Evolutionary conservation across 2,888 invertebrate species (phyloP).

Genomic region (Deilephila elpenor): DNA sequence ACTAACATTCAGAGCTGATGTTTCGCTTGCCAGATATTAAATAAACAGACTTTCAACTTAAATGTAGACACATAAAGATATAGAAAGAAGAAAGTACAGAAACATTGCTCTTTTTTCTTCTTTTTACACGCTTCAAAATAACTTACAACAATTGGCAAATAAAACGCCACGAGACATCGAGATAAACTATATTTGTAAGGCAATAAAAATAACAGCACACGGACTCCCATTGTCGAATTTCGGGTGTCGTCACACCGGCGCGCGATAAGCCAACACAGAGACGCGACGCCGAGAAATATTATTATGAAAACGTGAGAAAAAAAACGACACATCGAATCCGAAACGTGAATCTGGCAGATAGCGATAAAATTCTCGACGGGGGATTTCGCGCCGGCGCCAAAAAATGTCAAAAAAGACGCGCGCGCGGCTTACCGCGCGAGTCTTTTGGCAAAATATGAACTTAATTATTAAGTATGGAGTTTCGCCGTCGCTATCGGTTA

Average conservation of each 20-base stretch:
- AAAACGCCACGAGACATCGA: not conserved
- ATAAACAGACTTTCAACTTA: too few relatives aligned
- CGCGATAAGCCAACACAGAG: slow-evolving; percentile 14
- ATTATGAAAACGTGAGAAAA: slow-evolving; percentile 53
- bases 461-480: slow-evolving; percentile 31
- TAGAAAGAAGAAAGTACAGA: too few relatives aligned
- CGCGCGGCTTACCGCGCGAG: slow-evolving; percentile 37
- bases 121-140: not conserved
- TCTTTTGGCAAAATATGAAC: slow-evolving; percentile 50
- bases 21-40: too few relatives aligned
- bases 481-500: slow-evolving; percentile 19
- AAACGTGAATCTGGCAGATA: slow-evolving; percentile 61
- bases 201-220: not conserved
- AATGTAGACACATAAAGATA: not conserved
- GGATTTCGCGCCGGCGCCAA: slow-evolving; percentile 59
- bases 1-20: too few relatives aligned
- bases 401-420: slow-evolving; percentile 65
- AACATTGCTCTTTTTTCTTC: too few relatives aligned
- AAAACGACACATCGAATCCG: slow-evolving; percentile 35
- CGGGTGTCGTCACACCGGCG: slow-evolving; percentile 7
- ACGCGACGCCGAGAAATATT: slow-evolving; percentile 49
- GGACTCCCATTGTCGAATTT: slow-evolving; percentile 5
- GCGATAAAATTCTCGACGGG: slow-evolving; percentile 61
- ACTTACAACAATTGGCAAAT: not conserved
- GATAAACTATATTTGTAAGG: slow-evolving; percentile 4